Evolutionary conservation across 2,797 vertebrate genomes (phyloP).

Genomic region (Triplophysa bombifrons): DNA sequence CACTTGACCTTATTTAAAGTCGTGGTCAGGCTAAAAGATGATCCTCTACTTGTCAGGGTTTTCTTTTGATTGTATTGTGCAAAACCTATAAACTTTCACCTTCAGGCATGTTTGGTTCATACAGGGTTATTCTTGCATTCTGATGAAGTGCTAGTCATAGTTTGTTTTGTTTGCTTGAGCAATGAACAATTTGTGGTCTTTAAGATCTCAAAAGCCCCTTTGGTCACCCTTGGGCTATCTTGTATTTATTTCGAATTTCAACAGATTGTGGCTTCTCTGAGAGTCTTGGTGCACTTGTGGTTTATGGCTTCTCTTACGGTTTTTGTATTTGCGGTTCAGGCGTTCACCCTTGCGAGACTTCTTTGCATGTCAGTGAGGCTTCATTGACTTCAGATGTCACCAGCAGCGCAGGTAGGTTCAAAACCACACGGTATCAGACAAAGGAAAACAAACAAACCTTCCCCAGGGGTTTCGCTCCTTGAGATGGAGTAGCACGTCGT

Average conservation of each 20-base stretch:
- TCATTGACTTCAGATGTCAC: slow-evolving; percentile 23
- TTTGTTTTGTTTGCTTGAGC: slow-evolving; percentile 39
- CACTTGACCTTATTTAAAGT: slow-evolving; percentile 9
- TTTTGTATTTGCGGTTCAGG: slow-evolving; percentile 26
- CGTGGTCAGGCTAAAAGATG: neutral
- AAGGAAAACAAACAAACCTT: slow-evolving; percentile 24
- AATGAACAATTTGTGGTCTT: slow-evolving; percentile 35
- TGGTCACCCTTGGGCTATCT: slow-evolving; percentile 45
- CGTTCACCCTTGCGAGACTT: slow-evolving; percentile 30
- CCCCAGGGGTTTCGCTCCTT: slow-evolving; percentile 34
- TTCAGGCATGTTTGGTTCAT: slow-evolving; percentile 24
- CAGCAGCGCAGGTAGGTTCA: slow-evolving; percentile 38
- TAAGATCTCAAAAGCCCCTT: slow-evolving; percentile 27
- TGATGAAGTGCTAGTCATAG: slow-evolving; percentile 39
- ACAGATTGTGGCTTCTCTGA: slow-evolving; percentile 27
- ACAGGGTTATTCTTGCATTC: slow-evolving; percentile 14
- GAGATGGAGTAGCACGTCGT: slow-evolving; percentile 26
- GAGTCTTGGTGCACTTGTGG: slow-evolving; percentile 1
- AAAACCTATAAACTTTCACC: slow-evolving; percentile 33
- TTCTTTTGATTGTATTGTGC: slow-evolving; percentile 15
- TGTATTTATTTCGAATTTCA: slow-evolving; percentile 46
- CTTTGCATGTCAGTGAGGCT: slow-evolving; percentile 43
- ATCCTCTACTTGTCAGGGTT: neutral
- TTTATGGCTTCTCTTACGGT: slow-evolving; percentile 14
- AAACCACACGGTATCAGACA: slow-evolving; percentile 36